These are phyloP conservation scores for Tholera decimalis DNA, from an alignment of 2,888 invertebrate genomes.

Conservation along the genomic window DNA sequence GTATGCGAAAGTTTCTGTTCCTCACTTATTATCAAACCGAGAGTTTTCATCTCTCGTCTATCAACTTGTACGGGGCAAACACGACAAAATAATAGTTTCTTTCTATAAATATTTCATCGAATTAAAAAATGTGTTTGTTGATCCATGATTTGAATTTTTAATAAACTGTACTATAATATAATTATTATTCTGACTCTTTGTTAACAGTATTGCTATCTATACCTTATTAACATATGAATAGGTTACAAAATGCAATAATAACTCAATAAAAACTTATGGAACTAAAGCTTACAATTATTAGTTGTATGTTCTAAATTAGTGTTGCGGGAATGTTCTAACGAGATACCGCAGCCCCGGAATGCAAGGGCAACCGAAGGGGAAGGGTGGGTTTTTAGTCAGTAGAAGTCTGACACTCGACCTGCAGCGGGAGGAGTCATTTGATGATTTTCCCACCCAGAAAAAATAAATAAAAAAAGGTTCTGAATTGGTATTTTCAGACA, in stretches of 20 bases:
- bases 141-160: slow-evolving; percentile 24
- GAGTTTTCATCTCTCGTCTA: background rate
- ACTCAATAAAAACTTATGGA: background rate
- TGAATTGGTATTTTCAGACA: too few relatives aligned
- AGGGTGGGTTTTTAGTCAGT: too few relatives aligned
- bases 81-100: background rate
- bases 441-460: too few relatives aligned
- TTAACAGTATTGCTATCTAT: background rate
- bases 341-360: too few relatives aligned
- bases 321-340: too few relatives aligned
- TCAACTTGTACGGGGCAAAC: background rate
- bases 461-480: too few relatives aligned
- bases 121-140: background rate
- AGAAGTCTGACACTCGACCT: too few relatives aligned
- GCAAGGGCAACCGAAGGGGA: too few relatives aligned
- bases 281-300: too few relatives aligned
- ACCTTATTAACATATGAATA: slow-evolving; percentile 26
- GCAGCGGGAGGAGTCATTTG: too few relatives aligned
- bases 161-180: background rate
- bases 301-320: too few relatives aligned
- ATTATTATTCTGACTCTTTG: background rate
- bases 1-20: background rate
- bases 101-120: background rate
- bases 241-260: background rate
- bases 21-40: too few relatives aligned